Evolutionary conservation across 2,888 invertebrate genomes (phyloP).

Genomic region (Chrysodeixis includens): DNA sequence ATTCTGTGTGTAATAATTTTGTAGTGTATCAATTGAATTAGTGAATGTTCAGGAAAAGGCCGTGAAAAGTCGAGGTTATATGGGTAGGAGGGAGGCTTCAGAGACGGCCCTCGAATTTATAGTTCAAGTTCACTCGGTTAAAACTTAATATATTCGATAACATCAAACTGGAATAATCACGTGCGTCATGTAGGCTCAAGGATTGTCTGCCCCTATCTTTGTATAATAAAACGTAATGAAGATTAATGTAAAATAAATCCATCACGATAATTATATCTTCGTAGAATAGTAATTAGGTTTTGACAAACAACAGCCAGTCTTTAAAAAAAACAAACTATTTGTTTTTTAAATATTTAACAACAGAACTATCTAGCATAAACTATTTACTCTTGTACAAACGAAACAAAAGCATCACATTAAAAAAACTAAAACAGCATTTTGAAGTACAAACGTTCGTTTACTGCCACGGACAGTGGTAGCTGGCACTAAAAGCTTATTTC

Average conservation of each 20-base stretch:
- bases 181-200: background rate
- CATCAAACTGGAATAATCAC: background rate
- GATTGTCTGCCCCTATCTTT: background rate
- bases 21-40: background rate
- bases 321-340: no score
- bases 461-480: slow-evolving; percentile 54
- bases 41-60: background rate
- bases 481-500: slow-evolving; percentile 59
- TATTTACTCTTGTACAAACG: background rate
- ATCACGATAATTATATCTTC: no score
- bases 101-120: slow-evolving; percentile 31
- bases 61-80: slow-evolving; percentile 33
- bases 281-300: no score
- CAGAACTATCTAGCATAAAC: background rate
- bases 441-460: slow-evolving; percentile 56
- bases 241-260: no score
- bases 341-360: no score
- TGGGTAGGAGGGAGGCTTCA: slow-evolving; percentile 32
- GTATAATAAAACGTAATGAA: no score
- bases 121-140: slow-evolving; percentile 47
- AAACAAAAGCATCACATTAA: slow-evolving; percentile 33
- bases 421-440: slow-evolving; percentile 45
- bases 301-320: no score
- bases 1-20: slow-evolving; percentile 9
- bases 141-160: slow-evolving; percentile 20